Base-by-base conservation (phyloP, 2,888 invertebrate genomes). In the Resseliella maxima region DNA sequence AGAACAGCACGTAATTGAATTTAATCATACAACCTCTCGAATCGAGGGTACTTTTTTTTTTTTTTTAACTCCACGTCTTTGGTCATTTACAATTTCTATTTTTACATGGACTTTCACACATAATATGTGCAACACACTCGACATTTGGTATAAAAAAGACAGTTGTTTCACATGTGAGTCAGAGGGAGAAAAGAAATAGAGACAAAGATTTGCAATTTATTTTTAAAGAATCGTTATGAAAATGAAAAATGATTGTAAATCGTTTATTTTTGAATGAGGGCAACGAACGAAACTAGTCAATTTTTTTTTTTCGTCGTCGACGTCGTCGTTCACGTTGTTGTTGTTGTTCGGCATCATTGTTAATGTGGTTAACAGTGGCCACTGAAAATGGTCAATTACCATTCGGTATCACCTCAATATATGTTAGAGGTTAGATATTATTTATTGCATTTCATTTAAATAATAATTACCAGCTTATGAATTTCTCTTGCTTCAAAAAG, bases 1-100 rank as follows among this genome's bases (percentile, higher is more conserved):
- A 50, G 50, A 72, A 72, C 27, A 31, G 72, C 72, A 72, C 72
- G 72, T 72, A 72, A 72, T 72, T 72, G 72, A 72, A 72, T 72
- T 72, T 72, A 72, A 72, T 72, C 72, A 31, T 18, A 72, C 72
- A 72, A 72, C 72, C 72, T 72, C 72, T 72, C 72, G 35, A 72
- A 72, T 72, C 15, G 72, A 72, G 72, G 72, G 72, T 72, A 59
- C 27, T 72, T 72, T 72, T 31, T 72, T 72, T 35, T 72, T 2
- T 31, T 35, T n/a, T n/a, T n/a, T n/a, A n/a, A n/a, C n/a, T n/a
- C n/a, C n/a, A n/a, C n/a, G n/a, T n/a, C n/a, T n/a, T 31, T 72
- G 31, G 15, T 27, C 15, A 35, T 15, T 15, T 8, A 72, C 72
- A 27, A 72, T 72, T 72, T 72, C 72, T 72, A 72, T 72, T 72